Conservation (phyloP, 2,888 invertebrate species). For the Cosmorhoe ocellata region DNA sequence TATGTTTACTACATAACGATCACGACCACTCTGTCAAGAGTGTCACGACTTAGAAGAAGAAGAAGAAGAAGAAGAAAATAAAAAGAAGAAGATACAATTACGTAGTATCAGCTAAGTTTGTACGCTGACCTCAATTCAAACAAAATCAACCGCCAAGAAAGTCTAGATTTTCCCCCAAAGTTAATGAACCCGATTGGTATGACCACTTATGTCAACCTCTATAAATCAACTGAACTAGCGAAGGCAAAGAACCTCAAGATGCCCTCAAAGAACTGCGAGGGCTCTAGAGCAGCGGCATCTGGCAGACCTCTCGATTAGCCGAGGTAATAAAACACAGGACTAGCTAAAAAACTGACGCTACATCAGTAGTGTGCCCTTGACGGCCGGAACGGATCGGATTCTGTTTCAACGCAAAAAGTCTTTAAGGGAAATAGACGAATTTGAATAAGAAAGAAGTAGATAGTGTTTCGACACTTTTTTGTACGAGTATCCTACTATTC, state of each 20-base stretch:
- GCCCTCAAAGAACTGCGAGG: constrained; percentile 33
- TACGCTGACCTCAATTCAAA: no score
- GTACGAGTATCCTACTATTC: no score
- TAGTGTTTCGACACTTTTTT: not conserved
- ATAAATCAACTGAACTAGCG: constrained; percentile 36
- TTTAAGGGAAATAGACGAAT: not conserved
- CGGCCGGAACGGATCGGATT: constrained; percentile 35
- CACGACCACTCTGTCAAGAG: no score
- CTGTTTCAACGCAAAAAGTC: constrained; percentile 14
- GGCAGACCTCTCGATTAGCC: constrained; percentile 52
- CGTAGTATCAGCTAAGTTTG: no score
- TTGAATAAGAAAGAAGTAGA: not conserved
- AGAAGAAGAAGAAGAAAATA: no score
- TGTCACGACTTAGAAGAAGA: no score
- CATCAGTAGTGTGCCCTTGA: constrained; percentile 19
- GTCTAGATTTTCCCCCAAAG: no score
- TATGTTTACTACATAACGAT: no score
- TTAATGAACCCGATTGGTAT: no score
- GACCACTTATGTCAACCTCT: no score
- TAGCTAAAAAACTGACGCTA: constrained; percentile 52
- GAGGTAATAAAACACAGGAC: constrained; percentile 57
- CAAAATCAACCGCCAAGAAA: no score
- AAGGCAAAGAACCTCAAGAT: constrained; percentile 34
- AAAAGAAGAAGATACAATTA: no score
- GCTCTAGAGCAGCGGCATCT: constrained; percentile 41